A percentile compares a stretch with the other conserved stretches of the same genome.
Evolutionary conservation across 2,797 vertebrate genomes (phyloP).

Genomic region (Aselliscus stoliczkanus): DNA sequence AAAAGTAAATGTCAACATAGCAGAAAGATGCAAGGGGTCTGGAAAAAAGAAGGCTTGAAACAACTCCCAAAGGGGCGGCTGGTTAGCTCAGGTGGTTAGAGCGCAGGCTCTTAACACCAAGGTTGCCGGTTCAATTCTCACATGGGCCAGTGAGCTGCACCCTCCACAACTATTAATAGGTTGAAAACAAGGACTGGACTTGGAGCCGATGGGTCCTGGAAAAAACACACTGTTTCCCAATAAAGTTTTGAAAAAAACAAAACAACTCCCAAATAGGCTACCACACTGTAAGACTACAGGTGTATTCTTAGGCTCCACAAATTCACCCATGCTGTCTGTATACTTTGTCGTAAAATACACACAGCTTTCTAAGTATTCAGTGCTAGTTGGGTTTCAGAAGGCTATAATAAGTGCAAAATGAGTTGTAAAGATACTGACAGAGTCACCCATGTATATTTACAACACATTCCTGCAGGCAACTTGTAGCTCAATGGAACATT

Average conservation of each 20-base stretch:
- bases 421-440: slow-evolving; percentile 62
- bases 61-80: not conserved
- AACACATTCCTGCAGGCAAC: slow-evolving; percentile 58
- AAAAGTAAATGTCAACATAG: not conserved
- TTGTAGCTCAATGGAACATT: slow-evolving; percentile 67
- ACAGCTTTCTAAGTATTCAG: not conserved
- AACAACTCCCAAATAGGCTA: not conserved
- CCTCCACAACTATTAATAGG: too few species aligned
- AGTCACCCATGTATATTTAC: slow-evolving; percentile 63
- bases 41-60: not conserved
- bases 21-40: not conserved
- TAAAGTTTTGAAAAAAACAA: not conserved
- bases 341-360: not conserved
- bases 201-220: too few species aligned
- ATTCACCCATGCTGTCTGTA: not conserved
- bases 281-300: not conserved
- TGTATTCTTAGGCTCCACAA: not conserved
- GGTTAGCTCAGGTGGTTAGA: too few species aligned
- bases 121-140: too few species aligned
- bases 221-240: too few species aligned
- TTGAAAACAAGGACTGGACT: too few species aligned
- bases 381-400: slow-evolving; percentile 40
- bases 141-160: too few species aligned
- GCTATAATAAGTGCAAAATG: slow-evolving; percentile 35
- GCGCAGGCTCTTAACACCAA: too few species aligned